Percentiles rank a stretch among this genome's conserved stretches.
Evolutionary conservation across 2,113 vertebrate species (phyloP).

Genomic region (Sorex fumeus): DNA sequence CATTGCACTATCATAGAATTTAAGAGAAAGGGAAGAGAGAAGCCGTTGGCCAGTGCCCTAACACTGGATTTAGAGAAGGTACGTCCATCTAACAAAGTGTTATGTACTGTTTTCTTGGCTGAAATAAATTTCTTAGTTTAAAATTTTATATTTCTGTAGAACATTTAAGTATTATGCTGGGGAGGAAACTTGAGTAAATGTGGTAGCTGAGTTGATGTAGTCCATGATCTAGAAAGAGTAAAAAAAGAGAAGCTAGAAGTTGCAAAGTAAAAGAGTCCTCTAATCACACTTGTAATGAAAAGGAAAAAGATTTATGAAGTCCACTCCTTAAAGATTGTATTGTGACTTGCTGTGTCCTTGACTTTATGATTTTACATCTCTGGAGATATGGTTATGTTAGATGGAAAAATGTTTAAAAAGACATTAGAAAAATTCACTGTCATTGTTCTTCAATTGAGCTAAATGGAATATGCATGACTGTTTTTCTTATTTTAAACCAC

Average conservation of each 20-base stretch:
- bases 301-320: not conserved
- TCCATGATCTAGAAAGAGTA: not conserved
- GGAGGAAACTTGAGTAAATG: not conserved
- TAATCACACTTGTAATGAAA: not conserved
- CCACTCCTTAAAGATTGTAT: not conserved
- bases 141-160: conserved; percentile 2
- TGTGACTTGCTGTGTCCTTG: not conserved
- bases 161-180: not conserved
- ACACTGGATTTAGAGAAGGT: not conserved
- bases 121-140: conserved; percentile 6
- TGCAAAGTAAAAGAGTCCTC: not conserved
- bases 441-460: not conserved
- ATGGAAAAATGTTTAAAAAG: not conserved
- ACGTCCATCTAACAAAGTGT: not conserved
- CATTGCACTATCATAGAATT: not conserved
- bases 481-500: conserved; percentile 34
- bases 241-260: not conserved
- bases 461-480: not conserved
- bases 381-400: not conserved
- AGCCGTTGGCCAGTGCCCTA: not conserved
- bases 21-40: not conserved
- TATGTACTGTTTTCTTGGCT: not conserved
- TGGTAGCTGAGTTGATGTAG: not conserved
- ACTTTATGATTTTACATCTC: conserved; percentile 19
- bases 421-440: not conserved